Conservation (phyloP, 2,888 invertebrate species). For the Opisthograptis luteolata region DNA sequence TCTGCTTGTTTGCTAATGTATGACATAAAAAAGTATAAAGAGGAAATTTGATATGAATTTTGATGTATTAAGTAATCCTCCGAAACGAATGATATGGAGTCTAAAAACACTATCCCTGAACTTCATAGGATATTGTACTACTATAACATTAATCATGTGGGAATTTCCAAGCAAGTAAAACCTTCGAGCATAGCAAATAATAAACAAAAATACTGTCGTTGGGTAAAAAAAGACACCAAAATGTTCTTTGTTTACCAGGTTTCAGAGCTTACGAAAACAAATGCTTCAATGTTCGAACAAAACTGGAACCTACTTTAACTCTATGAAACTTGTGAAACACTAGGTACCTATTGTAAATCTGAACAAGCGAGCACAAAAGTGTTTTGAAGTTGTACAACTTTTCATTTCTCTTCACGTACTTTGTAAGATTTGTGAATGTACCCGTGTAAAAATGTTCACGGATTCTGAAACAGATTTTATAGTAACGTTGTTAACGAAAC, state of each 20-base stretch:
- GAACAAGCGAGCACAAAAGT: conserved; percentile 27
- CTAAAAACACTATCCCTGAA: too few species aligned
- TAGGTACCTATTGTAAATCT: conserved; percentile 29
- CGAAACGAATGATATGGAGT: too few species aligned
- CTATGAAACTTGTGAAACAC: conserved; percentile 29
- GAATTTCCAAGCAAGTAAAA: too few species aligned
- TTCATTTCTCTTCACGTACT: conserved; percentile 32
- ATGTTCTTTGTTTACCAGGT: background rate
- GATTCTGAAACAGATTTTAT: background rate
- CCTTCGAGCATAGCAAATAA: too few species aligned
- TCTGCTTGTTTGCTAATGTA: too few species aligned
- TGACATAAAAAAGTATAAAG: too few species aligned
- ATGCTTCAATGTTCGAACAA: conserved; percentile 7
- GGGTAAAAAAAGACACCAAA: too few species aligned
- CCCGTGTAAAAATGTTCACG: conserved; percentile 1
- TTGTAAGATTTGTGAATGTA: conserved; percentile 29
- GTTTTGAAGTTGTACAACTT: conserved; percentile 34
- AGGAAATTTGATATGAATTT: too few species aligned
- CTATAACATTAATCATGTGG: too few species aligned
- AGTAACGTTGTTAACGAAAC: background rate
- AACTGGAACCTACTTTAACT: conserved; percentile 20
- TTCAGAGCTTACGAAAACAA: conserved; percentile 11
- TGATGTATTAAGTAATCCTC: too few species aligned
- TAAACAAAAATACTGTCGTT: too few species aligned
- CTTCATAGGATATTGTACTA: too few species aligned